These are phyloP conservation scores for Nylanderia fulva DNA, from an alignment of 1,140 invertebrate species.

Conservation along the genomic window DNA sequence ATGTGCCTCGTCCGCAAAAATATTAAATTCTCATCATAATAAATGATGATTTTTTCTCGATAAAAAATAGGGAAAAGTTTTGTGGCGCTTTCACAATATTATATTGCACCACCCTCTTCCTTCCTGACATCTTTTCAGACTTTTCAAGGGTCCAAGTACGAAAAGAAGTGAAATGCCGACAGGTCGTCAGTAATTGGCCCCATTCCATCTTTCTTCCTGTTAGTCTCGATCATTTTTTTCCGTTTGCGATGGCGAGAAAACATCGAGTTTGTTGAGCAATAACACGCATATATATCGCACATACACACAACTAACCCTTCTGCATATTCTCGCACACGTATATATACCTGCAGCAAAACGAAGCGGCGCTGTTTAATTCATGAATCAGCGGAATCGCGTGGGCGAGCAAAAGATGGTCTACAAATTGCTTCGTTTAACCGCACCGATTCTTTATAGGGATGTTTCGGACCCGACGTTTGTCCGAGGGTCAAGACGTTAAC, in stretches of 20 bases:
- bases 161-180: slow-evolving; percentile 43
- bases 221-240: background rate
- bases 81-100: background rate
- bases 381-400: slow-evolving; percentile 39
- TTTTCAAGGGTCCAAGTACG: background rate
- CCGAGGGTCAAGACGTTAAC: background rate
- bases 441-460: slow-evolving; percentile 1
- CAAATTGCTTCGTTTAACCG: slow-evolving; percentile 61
- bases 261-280: background rate
- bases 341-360: slow-evolving; percentile 12
- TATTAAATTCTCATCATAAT: background rate
- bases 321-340: slow-evolving; percentile 29
- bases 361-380: slow-evolving; percentile 68
- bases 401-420: slow-evolving; percentile 45
- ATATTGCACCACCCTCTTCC: background rate
- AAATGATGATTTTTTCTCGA: background rate
- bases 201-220: slow-evolving; percentile 27
- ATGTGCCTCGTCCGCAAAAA: background rate
- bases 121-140: background rate
- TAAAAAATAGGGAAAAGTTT: background rate
- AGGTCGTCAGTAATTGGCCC: slow-evolving; percentile 60
- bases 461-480: background rate
- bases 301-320: background rate
- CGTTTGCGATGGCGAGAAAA: background rate
- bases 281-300: background rate